Percentiles rank a stretch among this genome's conserved stretches.
Conservation (phyloP, 2,797 vertebrate genomes). For the Sebastes iracundus region DNA sequence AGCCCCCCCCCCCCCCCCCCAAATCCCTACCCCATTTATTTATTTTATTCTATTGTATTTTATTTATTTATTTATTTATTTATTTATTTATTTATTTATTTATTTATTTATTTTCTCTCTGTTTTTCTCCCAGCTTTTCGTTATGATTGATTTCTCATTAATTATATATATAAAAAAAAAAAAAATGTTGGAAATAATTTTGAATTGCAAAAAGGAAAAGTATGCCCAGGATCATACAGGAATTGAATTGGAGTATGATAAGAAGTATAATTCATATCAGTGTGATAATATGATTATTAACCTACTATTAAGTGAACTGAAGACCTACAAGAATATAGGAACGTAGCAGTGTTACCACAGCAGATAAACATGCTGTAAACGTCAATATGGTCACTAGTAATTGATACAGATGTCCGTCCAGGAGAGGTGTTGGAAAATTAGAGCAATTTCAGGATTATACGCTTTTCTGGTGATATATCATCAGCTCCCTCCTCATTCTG, state of each 20-base stretch:
- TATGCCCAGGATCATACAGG: too few relatives aligned
- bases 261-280: neutral
- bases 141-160: too few relatives aligned
- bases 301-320: neutral
- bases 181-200: too few relatives aligned
- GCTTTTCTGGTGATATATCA: neutral
- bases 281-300: neutral
- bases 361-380: neutral
- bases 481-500: constrained; percentile 1
- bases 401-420: neutral
- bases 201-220: too few relatives aligned
- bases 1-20: too few relatives aligned
- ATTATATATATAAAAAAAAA: too few relatives aligned
- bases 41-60: too few relatives aligned
- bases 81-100: too few relatives aligned
- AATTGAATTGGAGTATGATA: neutral
- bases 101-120: too few relatives aligned
- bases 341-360: neutral
- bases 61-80: too few relatives aligned
- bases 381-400: neutral
- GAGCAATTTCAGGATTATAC: constrained; percentile 28
- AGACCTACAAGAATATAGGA: neutral
- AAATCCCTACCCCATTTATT: too few relatives aligned
- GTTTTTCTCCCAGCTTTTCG: too few relatives aligned
- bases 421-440: neutral